phyloP scores from a whole-genome alignment of 2,113 vertebrate genomes.

The Lathamus discolor region DNA sequence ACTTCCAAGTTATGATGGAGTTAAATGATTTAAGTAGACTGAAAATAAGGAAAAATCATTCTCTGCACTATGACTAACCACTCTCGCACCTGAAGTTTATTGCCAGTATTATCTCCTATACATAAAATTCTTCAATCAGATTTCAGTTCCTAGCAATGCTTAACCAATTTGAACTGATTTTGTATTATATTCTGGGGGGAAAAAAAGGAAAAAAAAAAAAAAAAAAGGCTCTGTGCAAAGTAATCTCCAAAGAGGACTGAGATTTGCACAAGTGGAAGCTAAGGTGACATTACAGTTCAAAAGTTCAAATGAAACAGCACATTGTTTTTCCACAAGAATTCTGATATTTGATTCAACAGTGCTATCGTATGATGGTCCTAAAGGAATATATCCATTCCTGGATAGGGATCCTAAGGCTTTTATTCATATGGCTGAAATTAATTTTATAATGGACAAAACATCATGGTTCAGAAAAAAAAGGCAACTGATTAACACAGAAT shows the following conservation, averaged over 20 bases:
- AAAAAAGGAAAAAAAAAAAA: neutral
- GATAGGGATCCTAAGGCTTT: neutral
- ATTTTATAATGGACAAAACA: neutral
- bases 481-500: neutral
- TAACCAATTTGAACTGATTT: conserved; percentile 31
- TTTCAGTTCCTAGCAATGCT: neutral
- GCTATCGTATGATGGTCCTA: neutral
- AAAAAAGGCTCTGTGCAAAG: neutral
- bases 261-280: conserved; percentile 24
- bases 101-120: neutral
- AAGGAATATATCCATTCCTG: neutral
- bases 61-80: neutral
- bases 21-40: neutral
- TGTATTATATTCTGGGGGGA: neutral
- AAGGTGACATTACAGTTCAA: conserved; percentile 26
- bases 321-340: conserved; percentile 38
- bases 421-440: neutral
- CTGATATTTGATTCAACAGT: neutral
- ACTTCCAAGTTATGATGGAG: neutral
- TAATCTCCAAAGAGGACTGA: conserved; percentile 5
- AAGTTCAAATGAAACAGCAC: conserved; percentile 34
- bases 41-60: neutral
- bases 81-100: neutral
- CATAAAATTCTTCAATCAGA: neutral
- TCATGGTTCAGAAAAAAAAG: neutral